Conservation (phyloP, 2,113 vertebrate genomes). For the Bolborhynchus lineola region DNA sequence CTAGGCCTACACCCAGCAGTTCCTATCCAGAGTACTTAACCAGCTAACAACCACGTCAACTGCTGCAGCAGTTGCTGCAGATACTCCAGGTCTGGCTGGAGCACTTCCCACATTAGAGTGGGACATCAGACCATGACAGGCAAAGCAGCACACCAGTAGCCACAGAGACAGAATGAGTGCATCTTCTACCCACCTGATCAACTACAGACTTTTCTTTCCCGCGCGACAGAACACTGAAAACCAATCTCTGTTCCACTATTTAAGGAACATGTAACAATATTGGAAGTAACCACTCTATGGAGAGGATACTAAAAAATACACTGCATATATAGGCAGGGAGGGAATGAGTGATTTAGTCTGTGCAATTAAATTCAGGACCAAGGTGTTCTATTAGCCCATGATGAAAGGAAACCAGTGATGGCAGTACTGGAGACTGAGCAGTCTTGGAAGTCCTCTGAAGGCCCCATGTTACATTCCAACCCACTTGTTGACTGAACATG, state of each 20-base stretch:
- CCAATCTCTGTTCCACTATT: accelerated
- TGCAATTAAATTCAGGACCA: neutral
- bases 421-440: neutral
- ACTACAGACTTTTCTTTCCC: neutral
- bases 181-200: neutral
- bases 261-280: neutral
- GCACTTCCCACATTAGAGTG: accelerated
- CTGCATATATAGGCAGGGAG: neutral
- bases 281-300: neutral
- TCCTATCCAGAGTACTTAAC: accelerated
- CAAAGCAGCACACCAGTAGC: neutral
- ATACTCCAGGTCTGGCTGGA: neutral
- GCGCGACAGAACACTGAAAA: accelerated
- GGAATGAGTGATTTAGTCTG: neutral
- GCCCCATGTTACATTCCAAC: neutral
- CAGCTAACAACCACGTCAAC: neutral
- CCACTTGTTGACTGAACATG: neutral
- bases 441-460: neutral
- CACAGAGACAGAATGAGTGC: neutral
- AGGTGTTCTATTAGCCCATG: neutral
- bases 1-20: neutral
- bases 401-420: neutral
- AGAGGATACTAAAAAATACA: neutral
- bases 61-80: neutral
- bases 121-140: neutral